These are phyloP conservation scores for Tetranychus truncatus DNA, from an alignment of 2,888 invertebrate species.

Conservation along the genomic window DNA sequence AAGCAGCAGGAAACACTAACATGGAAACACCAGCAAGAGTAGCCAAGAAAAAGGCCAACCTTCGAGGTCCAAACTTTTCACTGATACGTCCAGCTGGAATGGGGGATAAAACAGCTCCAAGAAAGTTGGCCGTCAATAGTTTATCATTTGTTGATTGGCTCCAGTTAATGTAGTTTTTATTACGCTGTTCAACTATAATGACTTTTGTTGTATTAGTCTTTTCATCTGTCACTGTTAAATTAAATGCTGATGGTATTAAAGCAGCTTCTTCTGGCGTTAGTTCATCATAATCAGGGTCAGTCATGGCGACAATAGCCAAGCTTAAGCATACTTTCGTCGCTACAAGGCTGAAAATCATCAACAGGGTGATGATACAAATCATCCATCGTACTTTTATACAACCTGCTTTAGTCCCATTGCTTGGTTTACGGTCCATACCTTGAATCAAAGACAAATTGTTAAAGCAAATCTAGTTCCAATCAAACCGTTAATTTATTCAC, in stretches of 20 bases:
- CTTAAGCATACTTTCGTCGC: background rate
- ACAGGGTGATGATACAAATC: background rate
- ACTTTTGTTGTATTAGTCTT: too few species aligned
- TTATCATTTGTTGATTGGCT: background rate
- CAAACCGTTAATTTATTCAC: too few species aligned
- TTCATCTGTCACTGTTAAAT: too few species aligned
- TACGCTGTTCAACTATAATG: background rate
- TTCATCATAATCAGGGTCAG: background rate
- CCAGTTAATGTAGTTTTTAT: background rate
- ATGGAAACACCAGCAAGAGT: background rate
- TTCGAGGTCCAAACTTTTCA: constrained; percentile 4
- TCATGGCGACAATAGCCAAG: background rate
- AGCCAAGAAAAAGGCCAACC: background rate
- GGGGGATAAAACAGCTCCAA: background rate
- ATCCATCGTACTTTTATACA: background rate
- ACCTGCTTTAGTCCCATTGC: background rate
- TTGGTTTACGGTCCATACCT: background rate
- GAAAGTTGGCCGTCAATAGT: background rate
- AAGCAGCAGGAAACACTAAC: background rate
- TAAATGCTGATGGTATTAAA: too few species aligned
- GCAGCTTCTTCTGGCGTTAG: background rate
- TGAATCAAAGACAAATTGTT: too few species aligned
- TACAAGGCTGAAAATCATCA: background rate
- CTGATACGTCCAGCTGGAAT: constrained; percentile 4
- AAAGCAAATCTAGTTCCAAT: too few species aligned